phyloP scores from a whole-genome alignment of 2,113 vertebrate genomes.

The Scophthalmus maximus region DNA sequence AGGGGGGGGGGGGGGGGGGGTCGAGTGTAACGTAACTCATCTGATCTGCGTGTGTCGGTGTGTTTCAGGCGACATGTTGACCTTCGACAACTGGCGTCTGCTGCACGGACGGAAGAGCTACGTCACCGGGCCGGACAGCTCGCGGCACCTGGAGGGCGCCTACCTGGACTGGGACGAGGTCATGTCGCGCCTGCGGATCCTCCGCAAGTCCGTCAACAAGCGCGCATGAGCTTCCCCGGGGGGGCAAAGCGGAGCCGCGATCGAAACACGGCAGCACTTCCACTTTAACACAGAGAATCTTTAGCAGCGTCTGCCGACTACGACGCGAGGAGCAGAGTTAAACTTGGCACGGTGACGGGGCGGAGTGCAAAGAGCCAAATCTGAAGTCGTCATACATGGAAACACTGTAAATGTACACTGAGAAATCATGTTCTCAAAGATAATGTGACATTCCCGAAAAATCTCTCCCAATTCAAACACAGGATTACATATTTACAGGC shows the following conservation, averaged over 20 bases:
- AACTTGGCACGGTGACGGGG: neutral
- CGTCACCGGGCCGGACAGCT: conserved; percentile 37
- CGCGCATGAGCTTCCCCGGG: conserved; percentile 48
- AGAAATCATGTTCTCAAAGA: no score
- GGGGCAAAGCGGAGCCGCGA: no score
- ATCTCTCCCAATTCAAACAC: no score
- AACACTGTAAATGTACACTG: no score
- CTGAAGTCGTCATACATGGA: no score
- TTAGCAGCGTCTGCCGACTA: no score
- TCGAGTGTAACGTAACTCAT: neutral
- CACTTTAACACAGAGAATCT: no score
- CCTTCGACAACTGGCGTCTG: conserved; percentile 95
- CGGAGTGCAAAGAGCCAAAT: conserved; percentile 12
- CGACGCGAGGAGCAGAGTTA: no score
- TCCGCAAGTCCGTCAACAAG: conserved; percentile 75
- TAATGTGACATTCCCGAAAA: no score
- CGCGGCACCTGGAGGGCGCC: conserved; percentile 91
- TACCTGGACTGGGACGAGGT: conserved; percentile 96
- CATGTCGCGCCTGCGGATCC: conserved; percentile 90
- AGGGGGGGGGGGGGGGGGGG: no score
- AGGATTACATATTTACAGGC: no score
- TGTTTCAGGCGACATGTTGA: conserved; percentile 88
- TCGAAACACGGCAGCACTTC: neutral
- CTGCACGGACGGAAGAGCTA: conserved; percentile 89
- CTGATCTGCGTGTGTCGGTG: neutral